Evolutionary conservation across 2,797 vertebrate species (phyloP).

Genomic region (Sebastes vulpes): DNA sequence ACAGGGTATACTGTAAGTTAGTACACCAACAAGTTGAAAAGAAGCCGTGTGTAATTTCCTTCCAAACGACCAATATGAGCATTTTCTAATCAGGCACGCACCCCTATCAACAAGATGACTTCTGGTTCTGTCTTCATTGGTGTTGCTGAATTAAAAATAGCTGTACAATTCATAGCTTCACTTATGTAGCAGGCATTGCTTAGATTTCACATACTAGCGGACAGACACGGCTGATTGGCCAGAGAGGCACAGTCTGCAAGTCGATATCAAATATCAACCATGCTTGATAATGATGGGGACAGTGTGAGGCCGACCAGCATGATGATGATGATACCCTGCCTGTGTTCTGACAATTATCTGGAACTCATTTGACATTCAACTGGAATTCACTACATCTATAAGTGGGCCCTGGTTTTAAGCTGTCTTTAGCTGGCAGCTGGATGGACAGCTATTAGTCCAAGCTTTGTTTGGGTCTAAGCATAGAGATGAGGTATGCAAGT

Average conservation of each 20-base stretch:
- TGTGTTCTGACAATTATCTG: not conserved
- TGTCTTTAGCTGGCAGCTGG: not conserved
- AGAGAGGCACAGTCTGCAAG: constrained; percentile 1
- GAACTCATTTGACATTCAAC: not conserved
- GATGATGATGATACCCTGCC: constrained; percentile 1
- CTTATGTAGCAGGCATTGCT: not conserved
- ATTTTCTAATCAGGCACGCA: not conserved
- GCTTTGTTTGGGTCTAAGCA: not conserved
- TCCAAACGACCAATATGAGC: not conserved
- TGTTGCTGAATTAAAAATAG: not conserved
- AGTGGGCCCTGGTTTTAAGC: not conserved
- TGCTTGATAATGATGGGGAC: constrained; percentile 1
- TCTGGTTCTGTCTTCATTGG: not conserved
- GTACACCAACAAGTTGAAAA: not conserved
- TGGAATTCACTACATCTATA: constrained; percentile 5
- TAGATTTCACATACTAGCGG: not conserved
- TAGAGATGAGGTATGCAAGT: not conserved
- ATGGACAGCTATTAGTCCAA: not conserved
- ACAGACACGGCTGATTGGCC: not conserved
- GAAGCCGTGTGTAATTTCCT: not conserved
- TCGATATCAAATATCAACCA: constrained; percentile 6
- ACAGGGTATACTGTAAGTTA: not conserved
- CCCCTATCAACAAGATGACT: not conserved
- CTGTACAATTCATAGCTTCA: not conserved
- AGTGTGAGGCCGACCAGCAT: not conserved